Conservation (phyloP, 2,888 invertebrate genomes). For the Perithous albicinctus region DNA sequence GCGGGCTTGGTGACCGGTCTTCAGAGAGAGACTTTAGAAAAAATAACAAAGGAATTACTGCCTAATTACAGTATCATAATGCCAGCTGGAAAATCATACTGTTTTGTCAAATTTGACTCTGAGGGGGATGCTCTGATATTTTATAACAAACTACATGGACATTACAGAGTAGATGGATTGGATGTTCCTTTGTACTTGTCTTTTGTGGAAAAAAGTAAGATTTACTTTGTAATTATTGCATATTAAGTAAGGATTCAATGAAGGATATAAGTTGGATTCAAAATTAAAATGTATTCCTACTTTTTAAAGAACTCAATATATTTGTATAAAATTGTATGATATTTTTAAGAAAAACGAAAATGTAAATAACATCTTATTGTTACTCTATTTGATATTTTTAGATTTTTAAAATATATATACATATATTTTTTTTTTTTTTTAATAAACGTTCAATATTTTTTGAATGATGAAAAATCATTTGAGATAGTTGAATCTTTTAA, state of each 20-base stretch:
- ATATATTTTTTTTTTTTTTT: too few species aligned
- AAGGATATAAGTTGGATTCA: not conserved
- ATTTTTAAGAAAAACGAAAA: too few species aligned
- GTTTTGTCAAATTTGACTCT: constrained; percentile 89
- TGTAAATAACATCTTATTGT: too few species aligned
- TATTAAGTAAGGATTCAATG: not conserved
- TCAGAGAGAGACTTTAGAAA: constrained; percentile 87
- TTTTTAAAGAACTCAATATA: too few species aligned
- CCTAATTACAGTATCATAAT: constrained; percentile 88
- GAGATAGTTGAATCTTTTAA: too few species aligned
- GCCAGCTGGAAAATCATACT: constrained; percentile 92
- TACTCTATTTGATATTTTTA: too few species aligned
- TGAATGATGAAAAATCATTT: too few species aligned
- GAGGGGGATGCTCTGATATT: constrained; percentile 86
- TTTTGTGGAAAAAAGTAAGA: constrained; percentile 88
- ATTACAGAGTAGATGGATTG: constrained; percentile 86
- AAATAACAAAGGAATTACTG: constrained; percentile 86
- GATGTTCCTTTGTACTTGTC: constrained; percentile 89
- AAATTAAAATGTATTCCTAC: constrained; percentile 12
- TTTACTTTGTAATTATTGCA: constrained; percentile 44
- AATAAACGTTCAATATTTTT: too few species aligned
- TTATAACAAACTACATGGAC: constrained; percentile 87
- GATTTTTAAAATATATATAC: too few species aligned
- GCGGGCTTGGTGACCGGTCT: constrained; percentile 94
- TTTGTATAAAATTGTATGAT: too few species aligned